Evolutionary conservation across 2,797 vertebrate species (phyloP), one percentile per base, ranked within the genome.

Genomic region (Chelon auratus): DNA sequence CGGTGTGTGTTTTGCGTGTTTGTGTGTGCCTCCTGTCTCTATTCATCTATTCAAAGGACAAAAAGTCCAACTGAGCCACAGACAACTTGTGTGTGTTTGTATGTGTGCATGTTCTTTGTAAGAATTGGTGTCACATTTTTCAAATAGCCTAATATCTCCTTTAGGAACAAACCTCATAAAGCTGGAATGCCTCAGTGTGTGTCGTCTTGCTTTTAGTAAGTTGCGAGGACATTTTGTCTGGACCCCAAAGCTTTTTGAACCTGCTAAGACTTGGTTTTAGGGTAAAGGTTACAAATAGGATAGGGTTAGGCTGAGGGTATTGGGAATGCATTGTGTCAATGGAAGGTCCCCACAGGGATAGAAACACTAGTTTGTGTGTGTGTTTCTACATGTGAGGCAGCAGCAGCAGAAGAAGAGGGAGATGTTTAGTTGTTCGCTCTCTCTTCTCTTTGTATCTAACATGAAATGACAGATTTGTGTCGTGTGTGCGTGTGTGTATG

Each of bases 391-490:
- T 75, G 53, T 62, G 0, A 52, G 14, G 6, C 48, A 12, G 71
- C 50, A 59, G 72, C 43, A 78, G 45, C 2, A 62, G 67, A 4
- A 14, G 39, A 18, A 22, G 61, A 58, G 3, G 51, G 55, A 69
- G 52, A 47, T 80, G 55, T 76, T 61, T 54, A 0, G 45, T 63
- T 61, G 59, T 62, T 14, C 12, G 40, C 40, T 58, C 17, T 66
- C 26, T 24, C 56, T 20, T 47, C 55, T 78, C 76, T 80, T 72
- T 81, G 63, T 68, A 12, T 73, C 68, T 75, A 84, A 88, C 78
- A 64, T 69, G 77, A 86, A 68, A 76, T 82, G 86, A 86, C 82
- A 88, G 75, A 83, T 88, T 81, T 81, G 84, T 85, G 89, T 71
- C 77, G 52, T 39, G 39, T 53, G 13, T 62, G 52, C 7, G 40